Percentiles rank a stretch among this genome's conserved stretches.
Conservation (phyloP, 1,140 invertebrate genomes). For the Drosophila malerkotliana region DNA sequence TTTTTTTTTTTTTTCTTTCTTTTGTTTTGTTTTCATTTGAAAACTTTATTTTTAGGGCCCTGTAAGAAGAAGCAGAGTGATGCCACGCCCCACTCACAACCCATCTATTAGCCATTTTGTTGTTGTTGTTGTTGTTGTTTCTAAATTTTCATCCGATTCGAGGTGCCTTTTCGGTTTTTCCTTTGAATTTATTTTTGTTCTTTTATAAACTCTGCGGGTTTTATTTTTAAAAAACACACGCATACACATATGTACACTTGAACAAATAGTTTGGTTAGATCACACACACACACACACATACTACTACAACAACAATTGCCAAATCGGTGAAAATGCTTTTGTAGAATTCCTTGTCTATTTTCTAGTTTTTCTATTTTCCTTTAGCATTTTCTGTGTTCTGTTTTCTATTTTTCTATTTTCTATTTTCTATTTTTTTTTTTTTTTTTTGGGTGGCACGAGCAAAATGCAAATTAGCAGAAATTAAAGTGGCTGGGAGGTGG, state of each 20-base stretch:
- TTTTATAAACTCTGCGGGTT: constrained; percentile 78
- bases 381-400: constrained; percentile 24
- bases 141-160: constrained; percentile 34
- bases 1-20: constrained; percentile 9
- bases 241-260: constrained; percentile 11
- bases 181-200: constrained; percentile 79
- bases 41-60: constrained; percentile 44
- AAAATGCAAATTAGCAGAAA: constrained; percentile 68
- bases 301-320: constrained; percentile 19
- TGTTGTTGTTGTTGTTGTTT: background rate
- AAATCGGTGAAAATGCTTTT: constrained; percentile 57
- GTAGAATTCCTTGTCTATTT: constrained; percentile 33
- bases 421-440: constrained; percentile 31
- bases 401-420: constrained; percentile 18
- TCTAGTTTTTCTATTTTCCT: constrained; percentile 15
- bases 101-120: background rate
- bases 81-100: constrained; percentile 26
- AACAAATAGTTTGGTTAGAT: constrained; percentile 23
- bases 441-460: constrained; percentile 64
- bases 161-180: constrained; percentile 57
- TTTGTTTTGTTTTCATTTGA: constrained; percentile 43
- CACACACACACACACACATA: constrained; percentile 12
- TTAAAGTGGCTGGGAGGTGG: constrained; percentile 6
- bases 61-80: constrained; percentile 12
- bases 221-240: constrained; percentile 66